Evolutionary conservation across 2,797 vertebrate species (phyloP).

Genomic region (Melanotaenia boesemani): DNA sequence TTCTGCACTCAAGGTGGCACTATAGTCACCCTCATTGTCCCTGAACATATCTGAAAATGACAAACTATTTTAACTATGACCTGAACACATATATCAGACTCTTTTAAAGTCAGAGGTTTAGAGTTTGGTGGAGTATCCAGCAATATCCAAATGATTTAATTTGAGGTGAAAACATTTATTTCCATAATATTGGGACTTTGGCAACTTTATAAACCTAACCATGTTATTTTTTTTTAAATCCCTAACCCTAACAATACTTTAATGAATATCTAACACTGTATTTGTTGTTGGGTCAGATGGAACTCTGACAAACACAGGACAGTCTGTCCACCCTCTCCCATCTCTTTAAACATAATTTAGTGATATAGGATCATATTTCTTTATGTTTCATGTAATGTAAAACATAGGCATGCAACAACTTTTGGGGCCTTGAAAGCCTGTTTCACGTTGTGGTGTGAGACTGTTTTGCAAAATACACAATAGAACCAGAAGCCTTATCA

Average conservation of each 20-base stretch:
- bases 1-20: constrained; percentile 66
- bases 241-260: not conserved
- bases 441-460: not conserved
- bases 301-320: not conserved
- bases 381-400: not conserved
- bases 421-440: not conserved
- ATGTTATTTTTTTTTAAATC: too few relatives aligned
- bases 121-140: not conserved
- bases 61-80: constrained; percentile 45
- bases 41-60: constrained; percentile 78
- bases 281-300: not conserved
- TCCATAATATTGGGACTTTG: too few relatives aligned
- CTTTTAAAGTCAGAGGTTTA: constrained; percentile 1
- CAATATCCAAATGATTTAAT: not conserved
- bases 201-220: too few relatives aligned
- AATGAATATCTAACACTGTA: not conserved
- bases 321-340: not conserved
- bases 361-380: not conserved
- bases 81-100: constrained; percentile 5
- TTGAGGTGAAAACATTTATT: not conserved
- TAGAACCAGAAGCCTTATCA: not conserved
- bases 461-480: not conserved
- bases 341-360: not conserved
- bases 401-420: not conserved
- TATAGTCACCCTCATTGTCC: constrained; percentile 80